Conservation (phyloP, 2,888 invertebrate species). For the Zootermopsis nevadensis region DNA sequence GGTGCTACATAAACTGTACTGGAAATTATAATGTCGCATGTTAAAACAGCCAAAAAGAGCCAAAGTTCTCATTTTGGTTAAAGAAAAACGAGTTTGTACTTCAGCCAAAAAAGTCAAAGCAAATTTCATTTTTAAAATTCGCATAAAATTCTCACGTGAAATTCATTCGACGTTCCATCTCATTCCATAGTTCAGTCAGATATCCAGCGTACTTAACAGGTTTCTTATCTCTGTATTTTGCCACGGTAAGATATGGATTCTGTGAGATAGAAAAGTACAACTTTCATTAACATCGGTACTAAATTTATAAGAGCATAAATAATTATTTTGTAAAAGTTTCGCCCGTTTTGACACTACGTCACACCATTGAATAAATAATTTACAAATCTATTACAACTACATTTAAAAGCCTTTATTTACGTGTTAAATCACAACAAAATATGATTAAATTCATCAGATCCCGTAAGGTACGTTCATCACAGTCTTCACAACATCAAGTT, state of each 20-base stretch:
- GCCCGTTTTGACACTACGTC: too few relatives aligned
- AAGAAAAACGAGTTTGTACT: not conserved
- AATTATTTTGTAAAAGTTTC: too few relatives aligned
- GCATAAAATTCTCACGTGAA: not conserved
- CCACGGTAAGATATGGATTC: not conserved
- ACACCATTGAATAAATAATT: too few relatives aligned
- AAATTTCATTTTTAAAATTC: not conserved
- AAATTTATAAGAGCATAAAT: too few relatives aligned
- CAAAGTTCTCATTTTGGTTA: not conserved
- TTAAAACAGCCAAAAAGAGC: not conserved
- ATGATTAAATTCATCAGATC: too few relatives aligned
- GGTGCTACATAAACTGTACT: not conserved
- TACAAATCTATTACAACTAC: too few relatives aligned
- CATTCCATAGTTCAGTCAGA: not conserved
- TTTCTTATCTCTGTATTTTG: not conserved
- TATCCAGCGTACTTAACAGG: not conserved
- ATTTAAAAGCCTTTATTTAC: too few relatives aligned
- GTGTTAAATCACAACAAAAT: too few relatives aligned
- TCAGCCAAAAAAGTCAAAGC: not conserved
- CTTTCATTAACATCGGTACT: too few relatives aligned
- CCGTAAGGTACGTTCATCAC: too few relatives aligned
- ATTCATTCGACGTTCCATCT: not conserved
- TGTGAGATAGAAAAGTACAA: not conserved
- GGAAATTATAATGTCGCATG: not conserved
- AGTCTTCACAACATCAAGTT: too few relatives aligned